These are phyloP conservation scores for Montipora capitata DNA, from an alignment of 92 coral and sea anemone genomes.

Conservation along the genomic window DNA sequence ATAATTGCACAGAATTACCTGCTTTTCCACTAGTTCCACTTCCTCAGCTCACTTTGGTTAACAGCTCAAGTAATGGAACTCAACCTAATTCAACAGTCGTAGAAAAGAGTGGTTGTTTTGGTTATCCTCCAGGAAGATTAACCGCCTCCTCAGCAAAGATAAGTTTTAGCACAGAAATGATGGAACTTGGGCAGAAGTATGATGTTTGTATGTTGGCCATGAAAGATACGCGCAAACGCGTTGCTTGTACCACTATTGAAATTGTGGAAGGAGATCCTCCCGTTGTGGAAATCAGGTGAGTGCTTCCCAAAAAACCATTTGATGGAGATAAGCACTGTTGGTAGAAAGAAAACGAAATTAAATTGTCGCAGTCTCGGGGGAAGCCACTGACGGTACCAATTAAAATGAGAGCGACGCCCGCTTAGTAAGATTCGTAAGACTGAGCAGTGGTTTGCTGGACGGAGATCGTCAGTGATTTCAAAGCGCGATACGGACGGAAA, in stretches of 20 bases:
- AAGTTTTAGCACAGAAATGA: constrained; percentile 57
- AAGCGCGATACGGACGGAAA: too few species aligned
- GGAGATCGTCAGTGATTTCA: too few species aligned
- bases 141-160: constrained; percentile 23
- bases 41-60: neutral
- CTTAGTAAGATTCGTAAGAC: too few species aligned
- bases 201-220: constrained; percentile 54
- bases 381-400: too few species aligned
- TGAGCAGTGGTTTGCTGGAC: too few species aligned
- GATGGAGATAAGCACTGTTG: neutral
- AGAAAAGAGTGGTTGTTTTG: constrained; percentile 74
- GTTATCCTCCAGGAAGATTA: constrained; percentile 81
- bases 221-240: constrained; percentile 71
- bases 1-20: constrained; percentile 57
- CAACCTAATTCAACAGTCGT: constrained; percentile 10
- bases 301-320: neutral
- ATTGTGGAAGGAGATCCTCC: constrained; percentile 86
- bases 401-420: too few species aligned
- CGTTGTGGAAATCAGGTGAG: constrained; percentile 76
- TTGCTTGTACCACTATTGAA: constrained; percentile 37
- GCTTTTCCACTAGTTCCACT: constrained; percentile 51
- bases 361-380: too few species aligned
- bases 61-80: constrained; percentile 32
- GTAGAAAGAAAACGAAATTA: too few species aligned
- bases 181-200: constrained; percentile 53